Evolutionary conservation across 2,113 vertebrate species (phyloP).

Genomic region (Eira barbara): DNA sequence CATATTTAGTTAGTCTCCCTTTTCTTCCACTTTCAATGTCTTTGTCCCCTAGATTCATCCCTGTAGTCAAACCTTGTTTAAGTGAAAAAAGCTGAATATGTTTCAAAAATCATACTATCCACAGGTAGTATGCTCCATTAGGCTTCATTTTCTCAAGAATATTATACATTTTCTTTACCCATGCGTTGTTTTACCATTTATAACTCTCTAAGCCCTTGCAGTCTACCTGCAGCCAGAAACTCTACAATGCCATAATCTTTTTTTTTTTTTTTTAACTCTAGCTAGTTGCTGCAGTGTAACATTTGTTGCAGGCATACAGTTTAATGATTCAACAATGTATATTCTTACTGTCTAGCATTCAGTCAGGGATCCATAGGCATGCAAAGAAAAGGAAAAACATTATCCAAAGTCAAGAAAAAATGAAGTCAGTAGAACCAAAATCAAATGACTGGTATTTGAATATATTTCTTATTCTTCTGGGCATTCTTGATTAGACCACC

Average conservation of each 20-base stretch:
- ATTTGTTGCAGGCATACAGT: neutral
- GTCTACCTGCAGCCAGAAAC: neutral
- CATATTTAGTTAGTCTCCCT: neutral
- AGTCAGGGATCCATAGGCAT: neutral
- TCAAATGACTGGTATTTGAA: neutral
- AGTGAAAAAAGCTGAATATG: neutral
- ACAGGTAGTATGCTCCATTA: neutral
- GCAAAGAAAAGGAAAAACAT: neutral
- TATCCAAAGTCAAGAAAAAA: neutral
- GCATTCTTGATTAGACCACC: neutral
- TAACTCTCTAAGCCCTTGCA: rapidly evolving
- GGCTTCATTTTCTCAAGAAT: neutral
- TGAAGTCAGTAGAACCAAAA: neutral
- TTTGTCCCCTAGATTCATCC: neutral
- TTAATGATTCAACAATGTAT: neutral
- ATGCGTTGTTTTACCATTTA: neutral
- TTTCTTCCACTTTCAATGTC: neutral
- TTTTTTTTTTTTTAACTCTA: neutral
- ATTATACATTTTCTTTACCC: neutral
- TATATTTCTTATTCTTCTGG: neutral
- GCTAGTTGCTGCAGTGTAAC: neutral
- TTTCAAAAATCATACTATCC: neutral
- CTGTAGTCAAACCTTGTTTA: neutral
- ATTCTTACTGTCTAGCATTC: neutral
- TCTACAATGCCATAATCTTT: neutral